phyloP scores from a whole-genome alignment of 37 sponge, comb jelly and placozoan species.

The Bolinopsis microptera region DNA sequence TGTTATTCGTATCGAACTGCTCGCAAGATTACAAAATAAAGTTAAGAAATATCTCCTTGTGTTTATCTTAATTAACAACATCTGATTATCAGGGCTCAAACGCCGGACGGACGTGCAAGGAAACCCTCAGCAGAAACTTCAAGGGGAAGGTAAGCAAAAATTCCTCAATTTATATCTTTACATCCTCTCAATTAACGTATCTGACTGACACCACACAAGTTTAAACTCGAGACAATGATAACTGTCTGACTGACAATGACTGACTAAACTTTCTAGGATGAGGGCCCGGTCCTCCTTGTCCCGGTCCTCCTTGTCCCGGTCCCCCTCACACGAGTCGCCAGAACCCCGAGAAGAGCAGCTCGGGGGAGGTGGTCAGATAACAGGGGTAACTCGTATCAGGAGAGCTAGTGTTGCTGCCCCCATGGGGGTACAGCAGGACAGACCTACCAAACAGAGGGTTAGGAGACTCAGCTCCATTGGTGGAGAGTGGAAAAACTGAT shows the following conservation, averaged over 20 bases:
- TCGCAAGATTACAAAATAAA: no score
- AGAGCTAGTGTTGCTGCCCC: conserved; percentile 13
- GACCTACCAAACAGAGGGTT: background rate
- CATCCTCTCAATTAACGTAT: no score
- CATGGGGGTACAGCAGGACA: background rate
- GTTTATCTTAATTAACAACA: background rate
- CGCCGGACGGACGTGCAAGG: background rate
- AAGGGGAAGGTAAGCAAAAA: conserved; percentile 4
- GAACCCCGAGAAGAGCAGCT: background rate
- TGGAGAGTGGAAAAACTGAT: background rate
- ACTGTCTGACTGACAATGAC: no score
- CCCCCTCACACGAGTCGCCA: no score
- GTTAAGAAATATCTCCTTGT: background rate
- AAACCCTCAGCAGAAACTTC: background rate
- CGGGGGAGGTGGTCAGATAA: background rate
- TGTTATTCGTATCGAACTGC: no score
- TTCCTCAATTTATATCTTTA: no score
- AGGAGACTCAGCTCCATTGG: background rate
- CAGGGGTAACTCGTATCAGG: background rate
- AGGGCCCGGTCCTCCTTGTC: no score
- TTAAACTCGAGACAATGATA: no score
- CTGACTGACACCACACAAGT: no score
- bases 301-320: no score
- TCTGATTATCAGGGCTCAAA: background rate
- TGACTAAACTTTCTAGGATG: no score